Evolutionary conservation across 2,888 invertebrate species (phyloP).

Genomic region (Cyrtodaria siliqua): DNA sequence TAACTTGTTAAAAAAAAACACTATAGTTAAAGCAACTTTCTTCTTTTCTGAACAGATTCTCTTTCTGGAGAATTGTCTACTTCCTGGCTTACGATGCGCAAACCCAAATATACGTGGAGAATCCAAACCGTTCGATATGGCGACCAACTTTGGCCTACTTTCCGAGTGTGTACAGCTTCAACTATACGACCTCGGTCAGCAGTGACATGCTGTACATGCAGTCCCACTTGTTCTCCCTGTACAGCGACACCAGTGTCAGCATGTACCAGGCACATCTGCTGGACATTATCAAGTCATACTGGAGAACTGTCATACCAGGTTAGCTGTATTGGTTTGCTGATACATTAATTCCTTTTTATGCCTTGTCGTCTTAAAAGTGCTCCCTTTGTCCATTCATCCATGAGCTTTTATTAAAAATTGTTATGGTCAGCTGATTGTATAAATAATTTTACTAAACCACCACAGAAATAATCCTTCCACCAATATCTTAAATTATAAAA

Average conservation of each 20-base stretch:
- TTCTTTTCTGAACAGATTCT: conserved; percentile 21
- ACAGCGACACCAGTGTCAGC: conserved; percentile 27
- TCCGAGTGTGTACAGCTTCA: conserved; percentile 45
- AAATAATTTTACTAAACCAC: too few relatives aligned
- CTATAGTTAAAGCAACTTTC: not conserved
- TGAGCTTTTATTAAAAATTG: too few relatives aligned
- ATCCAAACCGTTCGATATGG: conserved; percentile 42
- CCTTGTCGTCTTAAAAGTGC: too few relatives aligned
- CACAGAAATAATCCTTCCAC: too few relatives aligned
- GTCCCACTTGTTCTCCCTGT: conserved; percentile 40
- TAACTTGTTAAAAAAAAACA: too few relatives aligned
- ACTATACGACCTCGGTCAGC: conserved; percentile 19
- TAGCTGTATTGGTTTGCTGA: too few relatives aligned
- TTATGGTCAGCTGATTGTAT: too few relatives aligned
- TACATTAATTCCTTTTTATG: too few relatives aligned
- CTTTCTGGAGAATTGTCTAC: conserved; percentile 46
- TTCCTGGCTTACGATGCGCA: conserved; percentile 26
- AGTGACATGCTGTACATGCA: conserved; percentile 24
- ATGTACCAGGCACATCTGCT: conserved; percentile 7
- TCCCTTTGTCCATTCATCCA: too few relatives aligned
- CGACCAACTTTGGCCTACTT: conserved; percentile 21
- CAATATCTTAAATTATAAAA: too few relatives aligned
- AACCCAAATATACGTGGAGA: conserved; percentile 9
- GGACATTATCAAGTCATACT: conserved; percentile 12
- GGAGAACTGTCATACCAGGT: conserved; percentile 1